phyloP scores from a whole-genome alignment of 2,888 invertebrate genomes.

The Euplexia lucipara region DNA sequence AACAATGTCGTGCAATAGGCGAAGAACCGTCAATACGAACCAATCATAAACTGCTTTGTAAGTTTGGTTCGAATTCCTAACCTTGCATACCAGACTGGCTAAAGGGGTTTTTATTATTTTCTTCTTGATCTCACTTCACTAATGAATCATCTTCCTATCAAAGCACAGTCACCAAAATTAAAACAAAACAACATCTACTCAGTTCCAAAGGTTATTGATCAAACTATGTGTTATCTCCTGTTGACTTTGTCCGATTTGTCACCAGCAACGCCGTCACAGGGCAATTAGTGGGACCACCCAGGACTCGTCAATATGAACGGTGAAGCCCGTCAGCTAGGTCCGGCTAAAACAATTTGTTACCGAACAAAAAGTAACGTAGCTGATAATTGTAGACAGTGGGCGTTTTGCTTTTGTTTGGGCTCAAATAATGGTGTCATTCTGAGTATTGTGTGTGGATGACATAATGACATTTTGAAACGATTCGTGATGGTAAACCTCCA shows the following conservation, averaged over 20 bases:
- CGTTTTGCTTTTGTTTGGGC: conserved; percentile 60
- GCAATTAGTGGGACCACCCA: conserved; percentile 83
- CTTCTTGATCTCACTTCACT: too few relatives aligned
- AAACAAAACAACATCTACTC: conserved; percentile 45
- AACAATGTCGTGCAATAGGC: too few relatives aligned
- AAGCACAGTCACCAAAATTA: conserved; percentile 17
- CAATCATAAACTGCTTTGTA: too few relatives aligned
- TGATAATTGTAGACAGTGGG: conserved; percentile 61
- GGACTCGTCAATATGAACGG: conserved; percentile 68
- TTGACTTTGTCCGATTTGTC: conserved; percentile 78
- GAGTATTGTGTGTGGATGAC: conserved; percentile 49
- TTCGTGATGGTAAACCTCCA: conserved; percentile 2
- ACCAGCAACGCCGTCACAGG: conserved; percentile 70
- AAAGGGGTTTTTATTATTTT: too few relatives aligned
- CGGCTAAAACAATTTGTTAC: conserved; percentile 73
- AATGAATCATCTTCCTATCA: conserved; percentile 19
- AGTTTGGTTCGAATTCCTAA: too few relatives aligned
- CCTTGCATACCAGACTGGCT: too few relatives aligned
- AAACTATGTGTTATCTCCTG: conserved; percentile 68
- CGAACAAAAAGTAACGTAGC: conserved; percentile 53
- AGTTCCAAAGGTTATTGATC: conserved; percentile 63
- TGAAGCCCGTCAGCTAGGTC: conserved; percentile 67
- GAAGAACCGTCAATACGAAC: too few relatives aligned
- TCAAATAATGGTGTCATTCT: conserved; percentile 53
- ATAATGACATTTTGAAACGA: conserved; percentile 32